These are phyloP conservation scores for Rhyacophila evoluta DNA, from an alignment of 2,888 invertebrate genomes.

Conservation along the genomic window DNA sequence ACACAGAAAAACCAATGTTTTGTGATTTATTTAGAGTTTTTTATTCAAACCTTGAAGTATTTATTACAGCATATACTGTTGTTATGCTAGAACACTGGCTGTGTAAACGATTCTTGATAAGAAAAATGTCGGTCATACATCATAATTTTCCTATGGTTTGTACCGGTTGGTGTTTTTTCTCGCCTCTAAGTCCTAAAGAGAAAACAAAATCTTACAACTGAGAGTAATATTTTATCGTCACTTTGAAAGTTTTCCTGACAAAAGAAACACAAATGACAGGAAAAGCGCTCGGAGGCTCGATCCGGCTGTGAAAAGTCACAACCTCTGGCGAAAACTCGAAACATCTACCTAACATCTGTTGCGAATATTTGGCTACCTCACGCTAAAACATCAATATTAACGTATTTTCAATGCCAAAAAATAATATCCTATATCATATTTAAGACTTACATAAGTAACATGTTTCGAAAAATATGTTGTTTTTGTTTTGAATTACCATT, in stretches of 20 bases:
- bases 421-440: no score
- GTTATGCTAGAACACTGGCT: neutral
- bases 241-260: slow-evolving; percentile 7
- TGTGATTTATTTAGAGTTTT: neutral
- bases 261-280: slow-evolving; percentile 24
- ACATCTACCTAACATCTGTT: slow-evolving; percentile 1
- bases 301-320: slow-evolving; percentile 8
- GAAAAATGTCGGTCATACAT: neutral
- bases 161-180: neutral
- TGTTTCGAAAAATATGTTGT: no score
- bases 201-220: neutral
- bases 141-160: neutral
- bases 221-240: slow-evolving; percentile 20
- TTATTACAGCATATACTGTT: neutral
- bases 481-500: no score
- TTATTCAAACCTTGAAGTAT: neutral
- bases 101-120: neutral
- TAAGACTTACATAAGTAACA: no score
- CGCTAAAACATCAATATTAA: slow-evolving; percentile 2
- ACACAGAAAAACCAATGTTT: no score
- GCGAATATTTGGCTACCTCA: neutral
- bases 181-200: neutral
- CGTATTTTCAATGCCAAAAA: no score
- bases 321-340: neutral
- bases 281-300: slow-evolving; percentile 5